Evolutionary conservation across 2,113 vertebrate species (phyloP).

Genomic region (Saguinus midas): DNA sequence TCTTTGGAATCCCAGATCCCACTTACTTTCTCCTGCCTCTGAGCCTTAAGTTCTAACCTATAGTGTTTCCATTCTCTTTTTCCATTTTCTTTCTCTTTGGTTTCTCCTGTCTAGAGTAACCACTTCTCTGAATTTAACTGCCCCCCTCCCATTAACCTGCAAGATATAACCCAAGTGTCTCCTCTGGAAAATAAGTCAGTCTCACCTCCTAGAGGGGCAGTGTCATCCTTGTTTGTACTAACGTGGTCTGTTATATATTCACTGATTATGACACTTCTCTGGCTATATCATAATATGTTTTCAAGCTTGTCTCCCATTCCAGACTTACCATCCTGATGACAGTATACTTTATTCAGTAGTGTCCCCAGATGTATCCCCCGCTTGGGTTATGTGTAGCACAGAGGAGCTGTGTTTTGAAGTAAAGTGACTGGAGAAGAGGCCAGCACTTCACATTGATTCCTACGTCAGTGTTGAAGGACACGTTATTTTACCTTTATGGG

Average conservation of each 20-base stretch:
- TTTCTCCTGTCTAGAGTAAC: background rate
- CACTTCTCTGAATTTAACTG: background rate
- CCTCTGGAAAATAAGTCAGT: background rate
- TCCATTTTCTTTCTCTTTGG: background rate
- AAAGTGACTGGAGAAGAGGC: background rate
- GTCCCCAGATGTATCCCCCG: fast-evolving
- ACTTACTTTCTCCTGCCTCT: background rate
- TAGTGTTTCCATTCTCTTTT: background rate
- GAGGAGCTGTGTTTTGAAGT: background rate
- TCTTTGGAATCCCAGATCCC: background rate
- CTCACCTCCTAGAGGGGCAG: background rate
- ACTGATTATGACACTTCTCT: background rate
- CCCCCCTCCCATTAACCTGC: fast-evolving
- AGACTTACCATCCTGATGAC: background rate
- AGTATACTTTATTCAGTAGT: background rate
- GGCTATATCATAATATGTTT: background rate
- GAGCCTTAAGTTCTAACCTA: background rate
- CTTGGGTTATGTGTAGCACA: background rate
- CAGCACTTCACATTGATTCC: background rate
- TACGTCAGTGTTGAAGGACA: background rate
- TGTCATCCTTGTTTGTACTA: background rate
- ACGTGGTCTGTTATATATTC: fast-evolving
- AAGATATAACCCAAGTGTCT: background rate
- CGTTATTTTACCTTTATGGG: background rate
- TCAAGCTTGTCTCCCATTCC: background rate